Base-by-base conservation (phyloP, 64 coral and sea anemone species). In the Anthopleura sola region DNA sequence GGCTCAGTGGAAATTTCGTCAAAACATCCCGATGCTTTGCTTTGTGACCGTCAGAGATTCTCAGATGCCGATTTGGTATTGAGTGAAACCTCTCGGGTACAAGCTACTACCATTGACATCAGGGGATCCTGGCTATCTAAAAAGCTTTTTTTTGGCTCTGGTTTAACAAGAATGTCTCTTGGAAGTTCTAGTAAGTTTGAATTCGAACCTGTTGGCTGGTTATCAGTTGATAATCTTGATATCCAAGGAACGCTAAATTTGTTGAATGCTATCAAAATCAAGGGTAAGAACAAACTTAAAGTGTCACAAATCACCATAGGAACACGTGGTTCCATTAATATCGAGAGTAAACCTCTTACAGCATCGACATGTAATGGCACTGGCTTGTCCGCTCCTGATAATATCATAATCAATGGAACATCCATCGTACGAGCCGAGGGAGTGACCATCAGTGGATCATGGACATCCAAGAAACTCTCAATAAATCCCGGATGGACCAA, bases 201-300 rank as follows among this genome's bases (percentile, higher is more conserved):
- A 75, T 75, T 75, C 16, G 69, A 75, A 33, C 69, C 69, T 28
- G 69, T 75, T 13, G n/a, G 34, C n/a, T 75, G 69, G 69, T 29
- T 75, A n/a, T 75, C 69, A 28, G 69, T 75, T 1, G 69, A 75
- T 33, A 33, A 33, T 75, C 34, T 75, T 75, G 69, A 75, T 17
- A 36, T 75, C n/a, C 18, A 36, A 75, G 69, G 69, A 75, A 14
- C n/a, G 28, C 29, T 75, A 13, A 13, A 75, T 13, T 5, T n/a
- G 17, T 75, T 33, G 34, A 75, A 75, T 33, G 17, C 69, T 26
- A 75, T 75, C 34, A 75, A 75, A 75, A 75, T 75, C 10, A 75
- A 75, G 26, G 69, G 69, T 23, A 29, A 36, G 3, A 75, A 3
- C 69, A 13, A 75, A 13, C 69, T 17, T 13, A 75, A 75, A 28